Evolutionary conservation across 1,140 invertebrate genomes (phyloP).

Genomic region (Oreohelix idahoensis): DNA sequence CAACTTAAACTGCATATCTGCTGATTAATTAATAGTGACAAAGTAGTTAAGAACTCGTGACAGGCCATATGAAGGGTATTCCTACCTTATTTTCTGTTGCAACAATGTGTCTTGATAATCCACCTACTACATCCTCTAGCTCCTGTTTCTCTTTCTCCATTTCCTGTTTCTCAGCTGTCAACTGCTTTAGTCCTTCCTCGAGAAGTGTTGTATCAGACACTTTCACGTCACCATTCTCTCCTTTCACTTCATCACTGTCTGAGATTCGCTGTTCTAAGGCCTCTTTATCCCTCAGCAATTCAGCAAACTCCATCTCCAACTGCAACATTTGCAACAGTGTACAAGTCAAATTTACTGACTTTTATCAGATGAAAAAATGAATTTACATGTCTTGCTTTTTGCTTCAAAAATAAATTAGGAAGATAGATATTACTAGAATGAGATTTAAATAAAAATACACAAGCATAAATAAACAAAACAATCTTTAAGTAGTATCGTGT

Average conservation of each 20-base stretch:
- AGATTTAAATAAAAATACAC: background rate
- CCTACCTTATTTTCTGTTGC: constrained; percentile 19
- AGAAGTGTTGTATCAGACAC: constrained; percentile 36
- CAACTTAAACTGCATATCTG: too few species aligned
- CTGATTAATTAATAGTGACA: too few species aligned
- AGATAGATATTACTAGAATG: background rate
- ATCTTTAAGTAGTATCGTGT: too few species aligned
- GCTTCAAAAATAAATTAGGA: background rate
- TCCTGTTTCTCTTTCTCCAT: constrained; percentile 48
- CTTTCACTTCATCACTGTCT: constrained; percentile 43
- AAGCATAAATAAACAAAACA: background rate
- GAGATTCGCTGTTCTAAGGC: constrained; percentile 58
- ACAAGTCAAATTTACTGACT: background rate
- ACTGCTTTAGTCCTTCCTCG: background rate
- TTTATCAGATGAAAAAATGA: background rate
- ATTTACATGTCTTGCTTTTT: background rate
- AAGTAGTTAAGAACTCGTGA: too few species aligned
- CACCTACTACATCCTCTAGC: constrained; percentile 28
- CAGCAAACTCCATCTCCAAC: constrained; percentile 58
- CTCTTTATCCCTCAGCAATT: constrained; percentile 63
- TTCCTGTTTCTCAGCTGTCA: constrained; percentile 39
- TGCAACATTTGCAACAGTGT: background rate
- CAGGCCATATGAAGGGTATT: too few species aligned
- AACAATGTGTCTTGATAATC: constrained; percentile 16
- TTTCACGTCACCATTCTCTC: background rate